Evolutionary conservation across 1,140 invertebrate species (phyloP), one percentile per base, ranked within the genome.

Genomic region (Lepidurus couesii): DNA sequence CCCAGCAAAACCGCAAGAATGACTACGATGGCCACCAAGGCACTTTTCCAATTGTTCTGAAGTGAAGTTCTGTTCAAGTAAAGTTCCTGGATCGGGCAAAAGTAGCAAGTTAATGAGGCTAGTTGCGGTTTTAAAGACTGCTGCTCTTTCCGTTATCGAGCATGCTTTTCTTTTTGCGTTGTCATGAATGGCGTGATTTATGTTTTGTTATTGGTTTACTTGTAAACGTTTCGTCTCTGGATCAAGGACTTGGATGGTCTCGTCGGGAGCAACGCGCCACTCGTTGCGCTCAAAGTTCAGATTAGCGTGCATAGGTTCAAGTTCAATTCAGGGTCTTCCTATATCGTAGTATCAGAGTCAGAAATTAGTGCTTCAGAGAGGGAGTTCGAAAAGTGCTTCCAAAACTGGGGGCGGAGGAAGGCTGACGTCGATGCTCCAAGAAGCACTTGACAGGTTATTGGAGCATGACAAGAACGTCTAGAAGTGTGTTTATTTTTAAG

Each of bases 161-260:
- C 34, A 34, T 34, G 34, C 3, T 34, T 34, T 34, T 34, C 34
- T 34, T 34, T 34, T 3, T 4, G 2, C 4, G 2, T 34, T 34
- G 3, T 34, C 34, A 34, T 34, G n/a, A n/a, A n/a, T n/a, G n/a
- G n/a, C n/a, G n/a, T n/a, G 34, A 34, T 34, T 34, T 34, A 34
- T 34, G 34, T 4, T 4, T 34, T 34, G 2, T 34, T 34, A 34
- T 34, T 34, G 34, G 34, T 16, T 77, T 77, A 76, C 78, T 74
- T 79, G 78, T 13, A 79, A 44, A 13, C 92, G 91, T 84, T 93
- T 93, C 84, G 90, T 89, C 86, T 93, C 91, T 81, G 91, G 90
- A 88, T 93, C 92, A 86, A 90, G 91, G 84, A 94, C 92, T 86
- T 94, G 92, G 81, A 94, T 89, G 81, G 93, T 94, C 88, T 94